These are phyloP conservation scores for Temnothorax unifasciatus DNA, from an alignment of 2,888 invertebrate genomes.

Conservation along the genomic window DNA sequence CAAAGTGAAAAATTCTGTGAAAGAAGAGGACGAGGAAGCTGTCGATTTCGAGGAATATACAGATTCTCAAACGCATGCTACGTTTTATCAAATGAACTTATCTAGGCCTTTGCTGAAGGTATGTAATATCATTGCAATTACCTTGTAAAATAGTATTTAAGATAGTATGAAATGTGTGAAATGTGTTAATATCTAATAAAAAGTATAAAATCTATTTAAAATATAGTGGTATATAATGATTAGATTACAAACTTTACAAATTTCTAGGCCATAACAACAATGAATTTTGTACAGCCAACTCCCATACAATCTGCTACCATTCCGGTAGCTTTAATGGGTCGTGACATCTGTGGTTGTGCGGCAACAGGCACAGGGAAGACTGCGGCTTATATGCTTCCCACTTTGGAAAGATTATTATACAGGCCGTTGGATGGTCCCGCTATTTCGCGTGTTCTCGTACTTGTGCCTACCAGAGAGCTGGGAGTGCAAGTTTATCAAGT, in stretches of 20 bases:
- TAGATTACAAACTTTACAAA: conserved; percentile 24
- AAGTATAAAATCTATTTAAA: not conserved
- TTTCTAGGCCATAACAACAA: conserved; percentile 91
- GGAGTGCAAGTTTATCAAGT: conserved; percentile 99
- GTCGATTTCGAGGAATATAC: conserved; percentile 90
- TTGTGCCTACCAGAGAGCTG: conserved; percentile 98
- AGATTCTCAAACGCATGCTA: conserved; percentile 89
- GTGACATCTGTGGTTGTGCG: conserved; percentile 99
- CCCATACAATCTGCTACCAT: conserved; percentile 98
- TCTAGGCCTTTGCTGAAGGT: conserved; percentile 96
- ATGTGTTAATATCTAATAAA: conserved; percentile 15
- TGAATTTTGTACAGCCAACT: conserved; percentile 97
- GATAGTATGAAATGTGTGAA: not conserved
- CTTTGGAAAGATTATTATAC: conserved; percentile 96
- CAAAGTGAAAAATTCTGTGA: conserved; percentile 86
- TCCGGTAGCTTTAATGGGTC: conserved; percentile 95
- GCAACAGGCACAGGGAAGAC: conserved; percentile 99
- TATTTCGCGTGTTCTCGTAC: conserved; percentile 94
- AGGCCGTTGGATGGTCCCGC: conserved; percentile 91
- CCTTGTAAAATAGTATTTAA: conserved; percentile 74
- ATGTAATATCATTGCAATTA: conserved; percentile 51
- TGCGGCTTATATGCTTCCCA: conserved; percentile 99
- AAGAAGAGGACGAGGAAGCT: conserved; percentile 86
- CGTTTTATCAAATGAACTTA: conserved; percentile 98
- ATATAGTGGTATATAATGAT: conserved; percentile 4